phyloP scores from a whole-genome alignment of 2,888 invertebrate species.

The Prosapia bicincta region DNA sequence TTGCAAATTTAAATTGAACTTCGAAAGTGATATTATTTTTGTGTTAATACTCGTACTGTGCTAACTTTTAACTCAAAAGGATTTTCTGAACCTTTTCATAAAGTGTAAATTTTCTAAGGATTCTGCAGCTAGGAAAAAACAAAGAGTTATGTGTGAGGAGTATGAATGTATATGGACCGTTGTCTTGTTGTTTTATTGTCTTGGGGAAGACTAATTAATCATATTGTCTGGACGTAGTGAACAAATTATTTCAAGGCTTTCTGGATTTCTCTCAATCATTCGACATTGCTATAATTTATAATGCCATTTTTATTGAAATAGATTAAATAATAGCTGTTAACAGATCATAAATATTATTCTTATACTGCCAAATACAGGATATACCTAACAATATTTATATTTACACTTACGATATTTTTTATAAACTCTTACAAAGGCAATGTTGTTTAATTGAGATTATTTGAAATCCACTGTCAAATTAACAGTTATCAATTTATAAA shows the following conservation, averaged over 20 bases:
- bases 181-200: slow-evolving; percentile 9
- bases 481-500: neutral
- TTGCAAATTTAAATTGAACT: slow-evolving; percentile 27
- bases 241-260: neutral
- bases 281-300: neutral
- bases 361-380: slow-evolving; percentile 22
- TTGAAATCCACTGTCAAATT: neutral
- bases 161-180: slow-evolving; percentile 24
- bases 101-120: slow-evolving; percentile 4
- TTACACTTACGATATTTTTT: neutral
- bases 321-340: slow-evolving; percentile 20
- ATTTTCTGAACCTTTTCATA: slow-evolving; percentile 3
- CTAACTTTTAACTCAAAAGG: slow-evolving; percentile 6
- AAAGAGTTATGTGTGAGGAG: slow-evolving; percentile 29
- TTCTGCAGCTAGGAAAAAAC: slow-evolving; percentile 32
- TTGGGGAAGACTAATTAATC: neutral
- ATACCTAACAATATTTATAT: slow-evolving; percentile 25
- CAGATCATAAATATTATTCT: slow-evolving; percentile 25
- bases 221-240: neutral
- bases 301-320: neutral
- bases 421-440: neutral
- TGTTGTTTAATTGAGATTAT: neutral
- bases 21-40: slow-evolving; percentile 6
- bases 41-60: neutral
- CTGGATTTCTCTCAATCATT: neutral